Evolutionary conservation across 53 echinoderm and acorn worm species (phyloP).

Genomic region (Luidia sarsii): DNA sequence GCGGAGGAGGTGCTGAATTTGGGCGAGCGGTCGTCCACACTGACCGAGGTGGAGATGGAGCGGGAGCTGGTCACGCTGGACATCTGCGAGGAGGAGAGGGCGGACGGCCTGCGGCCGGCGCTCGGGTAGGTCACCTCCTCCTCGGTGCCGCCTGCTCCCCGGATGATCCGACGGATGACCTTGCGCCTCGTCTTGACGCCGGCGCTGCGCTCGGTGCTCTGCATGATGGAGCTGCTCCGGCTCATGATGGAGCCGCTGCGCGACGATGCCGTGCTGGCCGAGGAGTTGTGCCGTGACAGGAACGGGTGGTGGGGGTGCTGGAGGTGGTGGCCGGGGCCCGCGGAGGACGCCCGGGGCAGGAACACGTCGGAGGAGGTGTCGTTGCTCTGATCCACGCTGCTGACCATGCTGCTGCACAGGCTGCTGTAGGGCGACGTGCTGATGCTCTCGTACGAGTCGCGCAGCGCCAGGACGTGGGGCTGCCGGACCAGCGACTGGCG

Average conservation of each 20-base stretch:
- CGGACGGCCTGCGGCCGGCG: slow-evolving; percentile 53
- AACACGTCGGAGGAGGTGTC: slow-evolving; percentile 30
- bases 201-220: slow-evolving; percentile 69
- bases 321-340: too few relatives aligned
- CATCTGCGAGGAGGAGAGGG: slow-evolving; percentile 58
- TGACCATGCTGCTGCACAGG: slow-evolving; percentile 61
- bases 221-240: slow-evolving; percentile 83
- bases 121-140: slow-evolving; percentile 83
- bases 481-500: slow-evolving; percentile 89
- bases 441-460: slow-evolving; percentile 65
- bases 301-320: slow-evolving; percentile 20
- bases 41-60: slow-evolving; percentile 66
- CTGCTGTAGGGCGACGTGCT: slow-evolving; percentile 68
- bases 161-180: slow-evolving; percentile 74
- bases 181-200: slow-evolving; percentile 75
- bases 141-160: slow-evolving; percentile 84
- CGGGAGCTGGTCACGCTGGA: slow-evolving; percentile 38
- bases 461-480: slow-evolving; percentile 63
- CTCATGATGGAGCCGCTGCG: slow-evolving; percentile 59
- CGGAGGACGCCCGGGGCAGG: slow-evolving; percentile 16
- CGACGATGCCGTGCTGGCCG: slow-evolving; percentile 45
- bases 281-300: slow-evolving; percentile 41
- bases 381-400: slow-evolving; percentile 48
- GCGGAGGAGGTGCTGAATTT: slow-evolving; percentile 62
- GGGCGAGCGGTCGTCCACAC: slow-evolving; percentile 70